Conservation (phyloP, 2,797 vertebrate genomes). For the Cygnus olor region DNA sequence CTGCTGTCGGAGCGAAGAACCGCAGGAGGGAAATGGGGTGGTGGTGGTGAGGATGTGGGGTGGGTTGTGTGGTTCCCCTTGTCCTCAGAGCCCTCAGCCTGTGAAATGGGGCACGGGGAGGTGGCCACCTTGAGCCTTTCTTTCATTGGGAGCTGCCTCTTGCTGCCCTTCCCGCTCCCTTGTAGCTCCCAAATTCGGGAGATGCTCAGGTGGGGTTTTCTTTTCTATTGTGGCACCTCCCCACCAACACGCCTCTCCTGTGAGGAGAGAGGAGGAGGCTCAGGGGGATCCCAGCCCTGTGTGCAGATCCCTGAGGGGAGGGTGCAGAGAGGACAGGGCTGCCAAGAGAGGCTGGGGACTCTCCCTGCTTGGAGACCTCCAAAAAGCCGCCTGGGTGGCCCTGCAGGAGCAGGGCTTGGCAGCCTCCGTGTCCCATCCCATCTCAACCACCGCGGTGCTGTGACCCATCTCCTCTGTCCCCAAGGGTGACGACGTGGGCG, state of each 20-base stretch:
- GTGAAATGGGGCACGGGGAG: neutral
- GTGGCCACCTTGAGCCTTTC: neutral
- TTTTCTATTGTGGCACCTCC: too few species aligned
- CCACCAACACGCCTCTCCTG: too few species aligned
- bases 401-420: too few species aligned
- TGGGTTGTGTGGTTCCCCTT: neutral
- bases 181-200: too few species aligned
- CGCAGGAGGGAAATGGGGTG: neutral
- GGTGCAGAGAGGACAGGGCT: too few species aligned
- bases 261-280: too few species aligned
- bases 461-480: neutral
- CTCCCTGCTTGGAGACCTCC: neutral
- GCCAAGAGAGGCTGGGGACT: too few species aligned
- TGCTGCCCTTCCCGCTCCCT: neutral
- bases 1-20: rapidly evolving
- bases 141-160: neutral
- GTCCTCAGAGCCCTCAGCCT: neutral
- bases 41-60: neutral
- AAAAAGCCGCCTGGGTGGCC: neutral
- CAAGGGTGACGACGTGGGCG: constrained; percentile 74
- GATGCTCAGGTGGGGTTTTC: too few species aligned
- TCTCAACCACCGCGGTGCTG: neutral
- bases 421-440: neutral
- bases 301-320: neutral
- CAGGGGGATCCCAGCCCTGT: too few species aligned